Evolutionary conservation across 2,888 invertebrate genomes (phyloP).

Genomic region (Meandrusa payeni): DNA sequence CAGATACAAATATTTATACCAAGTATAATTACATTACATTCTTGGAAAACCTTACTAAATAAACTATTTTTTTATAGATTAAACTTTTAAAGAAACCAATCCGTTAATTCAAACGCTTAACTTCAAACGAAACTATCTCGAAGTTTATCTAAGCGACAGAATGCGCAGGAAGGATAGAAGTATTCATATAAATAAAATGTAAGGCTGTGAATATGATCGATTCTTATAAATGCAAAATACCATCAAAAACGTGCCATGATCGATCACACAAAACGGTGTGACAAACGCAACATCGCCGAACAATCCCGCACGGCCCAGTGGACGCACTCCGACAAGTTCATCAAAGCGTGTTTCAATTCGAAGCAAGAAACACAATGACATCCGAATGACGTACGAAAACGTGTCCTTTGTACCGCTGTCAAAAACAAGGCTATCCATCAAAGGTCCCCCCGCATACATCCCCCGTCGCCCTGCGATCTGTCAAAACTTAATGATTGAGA

Average conservation of each 20-base stretch:
- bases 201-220: no score
- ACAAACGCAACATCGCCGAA: slow-evolving; percentile 6
- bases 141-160: no score
- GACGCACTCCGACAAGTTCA: slow-evolving; percentile 11
- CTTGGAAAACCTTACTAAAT: no score
- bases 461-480: slow-evolving; percentile 35
- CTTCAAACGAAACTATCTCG: no score
- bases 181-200: no score
- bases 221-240: no score
- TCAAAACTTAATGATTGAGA: slow-evolving; percentile 41
- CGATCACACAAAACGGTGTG: slow-evolving; percentile 14
- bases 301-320: slow-evolving; percentile 2
- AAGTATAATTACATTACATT: no score
- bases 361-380: slow-evolving; percentile 19
- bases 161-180: no score
- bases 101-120: no score
- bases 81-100: no score
- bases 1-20: no score
- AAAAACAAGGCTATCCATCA: slow-evolving; percentile 50
- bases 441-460: slow-evolving; percentile 25
- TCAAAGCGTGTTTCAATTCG: slow-evolving; percentile 18
- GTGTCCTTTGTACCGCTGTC: slow-evolving; percentile 29
- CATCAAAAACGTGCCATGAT: slow-evolving; percentile 2
- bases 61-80: no score
- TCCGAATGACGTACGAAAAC: slow-evolving; percentile 11